Evolutionary conservation across 2,113 vertebrate species (phyloP), one percentile per base, ranked within the genome.

Genomic region (Oenanthe oenanthe): DNA sequence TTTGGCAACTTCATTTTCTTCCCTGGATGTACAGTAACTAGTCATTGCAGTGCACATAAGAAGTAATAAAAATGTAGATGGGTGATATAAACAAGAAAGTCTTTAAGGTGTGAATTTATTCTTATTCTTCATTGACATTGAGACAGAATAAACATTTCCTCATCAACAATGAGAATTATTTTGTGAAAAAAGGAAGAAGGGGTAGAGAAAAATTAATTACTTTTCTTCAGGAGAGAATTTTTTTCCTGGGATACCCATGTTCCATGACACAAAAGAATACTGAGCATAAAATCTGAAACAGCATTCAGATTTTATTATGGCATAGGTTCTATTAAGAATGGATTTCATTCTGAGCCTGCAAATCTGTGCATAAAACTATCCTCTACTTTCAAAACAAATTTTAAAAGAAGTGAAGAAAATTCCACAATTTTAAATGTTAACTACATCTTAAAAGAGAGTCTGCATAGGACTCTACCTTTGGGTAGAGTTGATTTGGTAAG

Each of bases 1-100:
- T 96, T 95, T 97, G 94, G 48, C 71, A 95, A 34, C 43, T 95
- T 89, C 70, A 83, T 97, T 80, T 72, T 53, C 25, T 82, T 96
- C 32, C 47, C 82, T 75, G 54, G 53, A 24, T 96, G 26, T 76
- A 90, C 63, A 83, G 86, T 96, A 43, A 89, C 54, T 95, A 95
- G 91, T 90, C 67, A 47, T 70, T n/a, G 6, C 18, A 61, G 32
- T 40, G 63, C 34, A 78, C n/a, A 70, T 84, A 80, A 29, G 50
- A n/a, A 83, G 53, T 79, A 94, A 96, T 86, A 57, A 89, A 94
- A 94, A 85, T 53, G 65, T 85, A 97, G 63, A 88, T 79, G 95
- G 50, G 47, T 96, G 58, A 34, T 57, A 80, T 84, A 95, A 94
- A 78, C 29, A 90, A n/a, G 53, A 62, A 85, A 32, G 50, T 94